Evolutionary conservation across 1,140 invertebrate species (phyloP).

Genomic region (Drosophila pseudoobscura): DNA sequence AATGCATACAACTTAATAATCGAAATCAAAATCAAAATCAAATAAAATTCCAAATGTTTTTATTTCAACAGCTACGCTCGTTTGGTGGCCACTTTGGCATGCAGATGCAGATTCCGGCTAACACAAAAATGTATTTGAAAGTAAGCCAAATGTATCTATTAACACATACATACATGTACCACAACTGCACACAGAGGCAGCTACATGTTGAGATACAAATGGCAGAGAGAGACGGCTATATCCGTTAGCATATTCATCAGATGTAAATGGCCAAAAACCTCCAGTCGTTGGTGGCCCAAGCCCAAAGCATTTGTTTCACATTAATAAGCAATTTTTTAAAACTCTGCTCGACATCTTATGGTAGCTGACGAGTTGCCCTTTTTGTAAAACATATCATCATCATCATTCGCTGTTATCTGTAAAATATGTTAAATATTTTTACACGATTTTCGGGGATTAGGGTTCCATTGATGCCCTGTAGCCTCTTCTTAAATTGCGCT

Average conservation of each 20-base stretch:
- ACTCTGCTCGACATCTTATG: conserved; percentile 65
- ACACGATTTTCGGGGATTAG: background rate
- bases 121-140: conserved; percentile 5
- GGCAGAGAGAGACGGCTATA: too few relatives aligned
- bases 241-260: conserved; percentile 72
- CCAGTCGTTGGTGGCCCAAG: conserved; percentile 71
- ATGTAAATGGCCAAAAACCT: conserved; percentile 69
- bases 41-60: conserved; percentile 81
- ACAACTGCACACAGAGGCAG: background rate
- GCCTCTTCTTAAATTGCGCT: too few relatives aligned
- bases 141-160: conserved; percentile 63
- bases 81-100: conserved; percentile 53
- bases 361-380: conserved; percentile 61
- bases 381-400: conserved; percentile 32
- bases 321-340: conserved; percentile 78
- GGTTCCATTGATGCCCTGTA: conserved; percentile 43
- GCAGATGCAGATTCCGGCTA: conserved; percentile 4
- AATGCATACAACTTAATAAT: conserved; percentile 80
- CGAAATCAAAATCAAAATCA: conserved; percentile 65
- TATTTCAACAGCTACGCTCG: conserved; percentile 79
- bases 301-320: conserved; percentile 74
- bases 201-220: too few relatives aligned
- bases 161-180: conserved; percentile 51
- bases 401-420: conserved; percentile 31
- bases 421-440: conserved; percentile 37